Base-by-base conservation (phyloP, 2,888 invertebrate genomes). In the Unio delphinus region DNA sequence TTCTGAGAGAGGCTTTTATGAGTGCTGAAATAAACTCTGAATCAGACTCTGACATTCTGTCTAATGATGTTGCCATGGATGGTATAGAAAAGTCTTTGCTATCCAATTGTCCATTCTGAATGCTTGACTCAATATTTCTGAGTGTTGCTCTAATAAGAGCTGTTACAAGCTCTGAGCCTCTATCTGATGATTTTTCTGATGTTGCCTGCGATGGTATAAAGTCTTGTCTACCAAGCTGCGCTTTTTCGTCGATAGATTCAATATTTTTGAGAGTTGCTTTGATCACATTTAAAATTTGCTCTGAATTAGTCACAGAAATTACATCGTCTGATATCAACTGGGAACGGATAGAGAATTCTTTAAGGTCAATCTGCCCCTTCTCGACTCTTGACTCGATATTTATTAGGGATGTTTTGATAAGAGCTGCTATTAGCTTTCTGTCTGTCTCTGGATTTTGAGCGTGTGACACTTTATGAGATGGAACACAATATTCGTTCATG, bases 381-480 rank as follows among this genome's bases (percentile, higher is more conserved):
- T 60, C 69, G 30, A 80, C 74, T 64, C 78, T 80, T 62, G 78
- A 64, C 28, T 76, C 70, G n/a, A 82, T 73, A 61, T 80, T 78
- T 4, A 58, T 60, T 3, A 82, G 57, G 5, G 80, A 79, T 71
- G 78, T 78, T 56, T 61, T 67, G 6, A 82, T 72, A 1, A 82
- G 56, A n/a, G 68, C 68, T 45, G 75, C 65, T 8, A 80, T 72
- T 15, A 80, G 69, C 7, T 56, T 30, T 6, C 65, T 30, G 61
- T 74, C 79, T 20, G 62, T 70, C 28, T 55, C 59, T 23, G 69
- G 55, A 7, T 20, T 4, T n/a, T 54, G 54, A 34, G 71, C 68
- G 5, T 70, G 67, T 6, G 69, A 73, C n/a, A 67, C 64, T 54
- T 66, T 57, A 8, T 67, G n/a, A 54, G 73, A 75, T 57, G 75